Evolutionary conservation across 2,113 vertebrate genomes (phyloP).

Genomic region (Carassius carassius): DNA sequence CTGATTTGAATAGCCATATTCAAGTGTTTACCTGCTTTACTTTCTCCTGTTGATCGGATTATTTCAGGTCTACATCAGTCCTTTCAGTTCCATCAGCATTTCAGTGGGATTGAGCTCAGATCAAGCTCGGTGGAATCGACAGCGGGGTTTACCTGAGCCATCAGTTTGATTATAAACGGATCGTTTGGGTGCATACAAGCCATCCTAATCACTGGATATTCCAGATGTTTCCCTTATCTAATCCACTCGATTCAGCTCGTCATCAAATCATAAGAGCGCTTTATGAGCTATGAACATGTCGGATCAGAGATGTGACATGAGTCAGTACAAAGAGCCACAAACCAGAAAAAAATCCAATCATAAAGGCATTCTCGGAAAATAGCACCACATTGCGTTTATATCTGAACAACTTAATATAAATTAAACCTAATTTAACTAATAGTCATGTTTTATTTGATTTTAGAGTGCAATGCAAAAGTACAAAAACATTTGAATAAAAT

Average conservation of each 20-base stretch:
- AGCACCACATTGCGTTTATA: too few relatives aligned
- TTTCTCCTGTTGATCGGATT: neutral
- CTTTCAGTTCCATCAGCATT: neutral
- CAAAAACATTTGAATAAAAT: too few relatives aligned
- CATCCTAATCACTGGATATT: neutral
- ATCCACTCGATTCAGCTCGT: neutral
- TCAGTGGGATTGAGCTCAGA: neutral
- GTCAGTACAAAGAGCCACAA: too few relatives aligned
- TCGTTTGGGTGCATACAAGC: neutral
- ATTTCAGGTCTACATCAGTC: neutral
- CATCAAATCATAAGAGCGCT: too few relatives aligned
- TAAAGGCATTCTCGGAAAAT: too few relatives aligned
- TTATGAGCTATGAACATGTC: neutral
- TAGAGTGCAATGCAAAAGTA: neutral
- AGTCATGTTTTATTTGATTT: too few relatives aligned
- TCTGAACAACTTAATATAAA: too few relatives aligned
- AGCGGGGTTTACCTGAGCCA: neutral
- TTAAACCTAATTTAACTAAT: too few relatives aligned
- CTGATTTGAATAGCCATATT: neutral
- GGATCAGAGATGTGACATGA: too few relatives aligned
- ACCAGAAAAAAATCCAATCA: too few relatives aligned
- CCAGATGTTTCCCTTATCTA: neutral
- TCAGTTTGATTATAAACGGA: neutral
- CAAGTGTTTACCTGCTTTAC: neutral
- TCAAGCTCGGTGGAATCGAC: neutral